Evolutionary conservation across 2,113 vertebrate species (phyloP).

Genomic region (Athene cunicularia): DNA sequence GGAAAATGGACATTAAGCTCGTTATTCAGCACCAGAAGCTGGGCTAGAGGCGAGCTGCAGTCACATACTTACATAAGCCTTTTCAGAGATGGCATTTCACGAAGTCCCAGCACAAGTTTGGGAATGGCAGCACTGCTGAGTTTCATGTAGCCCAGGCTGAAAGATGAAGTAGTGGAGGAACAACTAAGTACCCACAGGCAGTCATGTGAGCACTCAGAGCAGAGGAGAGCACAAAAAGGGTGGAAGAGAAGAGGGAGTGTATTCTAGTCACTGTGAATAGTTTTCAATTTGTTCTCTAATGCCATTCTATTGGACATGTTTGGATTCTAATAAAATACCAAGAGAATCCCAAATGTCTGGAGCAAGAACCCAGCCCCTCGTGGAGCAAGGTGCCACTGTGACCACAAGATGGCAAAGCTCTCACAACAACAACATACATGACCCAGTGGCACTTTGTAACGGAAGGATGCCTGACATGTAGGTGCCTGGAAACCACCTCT

Average conservation of each 20-base stretch:
- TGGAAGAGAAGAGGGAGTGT: background rate
- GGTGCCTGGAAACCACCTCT: background rate
- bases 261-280: background rate
- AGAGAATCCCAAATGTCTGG: background rate
- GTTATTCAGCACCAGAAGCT: background rate
- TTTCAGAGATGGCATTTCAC: constrained; percentile 59
- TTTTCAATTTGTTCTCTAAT: background rate
- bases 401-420: background rate
- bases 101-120: constrained; percentile 65
- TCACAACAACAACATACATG: accelerated
- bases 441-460: background rate
- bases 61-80: constrained; percentile 78
- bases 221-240: background rate
- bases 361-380: background rate
- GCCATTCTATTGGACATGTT: background rate
- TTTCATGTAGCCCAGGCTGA: constrained; percentile 77
- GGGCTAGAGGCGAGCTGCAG: background rate
- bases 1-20: background rate
- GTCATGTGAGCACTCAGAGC: accelerated
- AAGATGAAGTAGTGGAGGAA: background rate
- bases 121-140: constrained; percentile 55
- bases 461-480: background rate
- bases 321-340: background rate
- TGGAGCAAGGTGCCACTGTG: background rate
- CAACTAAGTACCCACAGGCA: background rate